Percentiles rank a stretch among this genome's conserved stretches.
Conservation (phyloP, 2,888 invertebrate genomes). For the Steromphala cineraria region DNA sequence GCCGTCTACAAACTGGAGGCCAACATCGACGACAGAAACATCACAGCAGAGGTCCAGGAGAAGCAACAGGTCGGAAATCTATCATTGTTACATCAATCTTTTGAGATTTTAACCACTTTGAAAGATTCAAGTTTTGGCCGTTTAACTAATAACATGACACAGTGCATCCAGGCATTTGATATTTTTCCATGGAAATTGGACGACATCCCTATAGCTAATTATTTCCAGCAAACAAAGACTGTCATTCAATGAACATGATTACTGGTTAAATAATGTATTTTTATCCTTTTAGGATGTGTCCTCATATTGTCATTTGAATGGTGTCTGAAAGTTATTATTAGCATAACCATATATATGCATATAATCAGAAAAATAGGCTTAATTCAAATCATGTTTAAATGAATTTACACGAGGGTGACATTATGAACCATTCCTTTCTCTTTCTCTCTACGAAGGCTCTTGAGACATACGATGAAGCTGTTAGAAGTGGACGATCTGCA, state of each 20-base stretch:
- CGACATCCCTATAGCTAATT: background rate
- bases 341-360: no score
- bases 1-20: slow-evolving; percentile 53
- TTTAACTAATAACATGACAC: no score
- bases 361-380: no score
- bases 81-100: no score
- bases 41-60: slow-evolving; percentile 52
- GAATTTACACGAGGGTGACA: background rate
- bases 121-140: no score
- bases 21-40: slow-evolving; percentile 40
- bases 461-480: slow-evolving; percentile 41
- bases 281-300: background rate
- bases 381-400: background rate
- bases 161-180: no score
- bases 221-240: no score
- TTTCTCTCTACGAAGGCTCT: slow-evolving; percentile 26
- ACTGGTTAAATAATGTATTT: background rate
- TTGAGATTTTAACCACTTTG: no score
- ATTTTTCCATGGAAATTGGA: no score
- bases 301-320: background rate
- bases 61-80: slow-evolving; percentile 41
- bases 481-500: slow-evolving; percentile 35
- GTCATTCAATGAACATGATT: background rate
- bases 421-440: no score
- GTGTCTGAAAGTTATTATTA: no score